Base-by-base conservation (phyloP, 2,797 vertebrate genomes). In the Anomalospiza imberbis region DNA sequence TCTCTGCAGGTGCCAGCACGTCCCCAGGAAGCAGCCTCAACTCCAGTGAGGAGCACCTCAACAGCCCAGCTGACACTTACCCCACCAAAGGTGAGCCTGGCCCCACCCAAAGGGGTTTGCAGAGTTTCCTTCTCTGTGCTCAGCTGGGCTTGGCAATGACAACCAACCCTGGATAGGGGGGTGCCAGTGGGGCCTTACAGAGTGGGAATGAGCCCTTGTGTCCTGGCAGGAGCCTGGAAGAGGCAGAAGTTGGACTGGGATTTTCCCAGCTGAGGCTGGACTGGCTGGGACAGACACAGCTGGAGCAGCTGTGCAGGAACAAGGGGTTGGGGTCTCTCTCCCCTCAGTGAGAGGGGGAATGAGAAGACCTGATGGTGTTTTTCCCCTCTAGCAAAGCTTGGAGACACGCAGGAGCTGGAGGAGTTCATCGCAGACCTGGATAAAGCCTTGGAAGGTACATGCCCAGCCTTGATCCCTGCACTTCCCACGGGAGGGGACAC, bases 321-420 rank as follows among this genome's bases (percentile, higher is more conserved):
- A 3, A 19, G 32, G 54, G 21, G 3, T 3, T 38, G 55, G 42
- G 34, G 32, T 25, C 42, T 32, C 36, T 34, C 31, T 58, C 13
- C 53, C 55, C 32, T 12, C 5, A 2, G 2, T 22, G 29, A 13
- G 65, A 8, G 5, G 2, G 4, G 21, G 10, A 40, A 6, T 5
- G 20, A 47, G 18, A 13, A 38, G 20, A 4, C 15, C 73, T 92
- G 66, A 89, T 3, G 0, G 1, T 45, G 32, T 29, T 88, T 87
- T 60, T 82, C 9, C 62, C 29, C 31, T 0, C 5, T 11, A 98
- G 97, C 97, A 12, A 97, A 97, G 42, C 97, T 97, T 1, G 97
- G 97, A 7, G 97, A 97, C 91, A 98, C 97, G 0, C 96, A 94
- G n/a, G 97, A 97, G 45, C 88, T 98, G 90, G 97, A 98, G 71